A percentile compares a stretch with the other conserved stretches of the same genome.
phyloP scores from a whole-genome alignment of 2,113 vertebrate genomes.

The Tupaia tana region DNA sequence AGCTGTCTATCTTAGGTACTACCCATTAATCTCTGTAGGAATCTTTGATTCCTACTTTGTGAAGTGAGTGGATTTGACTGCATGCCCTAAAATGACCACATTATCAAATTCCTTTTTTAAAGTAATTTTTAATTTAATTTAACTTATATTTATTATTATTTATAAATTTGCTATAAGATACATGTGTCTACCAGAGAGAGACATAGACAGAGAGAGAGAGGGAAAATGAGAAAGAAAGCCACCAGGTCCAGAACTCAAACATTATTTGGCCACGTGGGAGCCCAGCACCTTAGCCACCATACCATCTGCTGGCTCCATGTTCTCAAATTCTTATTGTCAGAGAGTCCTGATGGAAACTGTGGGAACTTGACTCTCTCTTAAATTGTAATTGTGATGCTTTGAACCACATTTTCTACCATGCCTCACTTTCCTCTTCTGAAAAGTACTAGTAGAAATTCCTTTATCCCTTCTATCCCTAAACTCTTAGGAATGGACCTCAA shows the following conservation, averaged over 20 bases:
- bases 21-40: neutral
- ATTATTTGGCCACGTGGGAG: too few relatives aligned
- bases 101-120: neutral
- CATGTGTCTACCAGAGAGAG: too few relatives aligned
- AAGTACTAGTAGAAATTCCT: neutral
- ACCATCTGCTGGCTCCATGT: too few relatives aligned
- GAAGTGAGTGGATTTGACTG: neutral
- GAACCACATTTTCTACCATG: neutral
- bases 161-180: too few relatives aligned
- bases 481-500: neutral
- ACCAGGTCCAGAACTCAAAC: too few relatives aligned
- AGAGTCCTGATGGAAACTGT: neutral
- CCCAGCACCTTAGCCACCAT: too few relatives aligned
- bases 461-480: neutral
- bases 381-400: conserved; percentile 2
- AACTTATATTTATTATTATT: too few relatives aligned
- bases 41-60: neutral
- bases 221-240: too few relatives aligned
- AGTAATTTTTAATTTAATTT: too few relatives aligned
- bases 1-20: neutral
- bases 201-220: too few relatives aligned
- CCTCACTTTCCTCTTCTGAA: neutral
- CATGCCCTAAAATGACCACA: neutral
- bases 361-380: neutral
- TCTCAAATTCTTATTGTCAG: neutral